phyloP scores from a whole-genome alignment of 2,113 vertebrate species.

The Platysternon megacephalum region DNA sequence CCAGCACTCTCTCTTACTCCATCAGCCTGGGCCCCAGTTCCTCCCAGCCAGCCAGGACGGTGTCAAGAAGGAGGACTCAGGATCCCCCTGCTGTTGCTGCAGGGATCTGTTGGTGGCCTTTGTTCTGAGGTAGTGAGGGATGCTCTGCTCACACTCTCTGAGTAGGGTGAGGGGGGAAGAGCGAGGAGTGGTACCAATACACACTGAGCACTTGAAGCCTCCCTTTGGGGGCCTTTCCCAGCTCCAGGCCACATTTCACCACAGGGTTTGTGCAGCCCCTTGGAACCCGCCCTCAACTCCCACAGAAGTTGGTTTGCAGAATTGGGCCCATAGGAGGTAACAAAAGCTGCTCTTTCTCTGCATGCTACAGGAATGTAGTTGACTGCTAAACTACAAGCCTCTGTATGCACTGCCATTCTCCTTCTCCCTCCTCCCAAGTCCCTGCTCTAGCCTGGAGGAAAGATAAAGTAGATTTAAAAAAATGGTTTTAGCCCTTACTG shows the following conservation, averaged over 20 bases:
- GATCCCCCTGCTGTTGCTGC: not conserved
- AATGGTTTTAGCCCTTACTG: not conserved
- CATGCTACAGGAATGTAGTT: not conserved
- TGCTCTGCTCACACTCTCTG: not conserved
- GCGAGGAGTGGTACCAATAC: not conserved
- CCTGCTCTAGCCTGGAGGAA: not conserved
- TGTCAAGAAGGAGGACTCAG: not conserved
- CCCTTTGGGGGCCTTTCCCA: not conserved
- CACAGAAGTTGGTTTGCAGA: not conserved
- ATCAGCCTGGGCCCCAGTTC: not conserved
- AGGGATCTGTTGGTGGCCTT: not conserved
- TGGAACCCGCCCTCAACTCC: not conserved
- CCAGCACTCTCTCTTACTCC: not conserved
- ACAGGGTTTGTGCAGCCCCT: not conserved
- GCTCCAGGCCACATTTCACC: not conserved
- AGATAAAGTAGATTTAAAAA: fast-evolving
- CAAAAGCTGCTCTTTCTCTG: not conserved
- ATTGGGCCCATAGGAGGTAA: not conserved
- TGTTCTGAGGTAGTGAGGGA: not conserved
- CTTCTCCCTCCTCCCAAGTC: not conserved
- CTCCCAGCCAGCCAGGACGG: not conserved
- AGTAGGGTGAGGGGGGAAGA: not conserved
- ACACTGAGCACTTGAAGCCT: not conserved
- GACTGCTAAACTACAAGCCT: not conserved
- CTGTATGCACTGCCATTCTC: fast-evolving